phyloP scores from a whole-genome alignment of 2,888 invertebrate genomes.

The Magallana nippona region DNA sequence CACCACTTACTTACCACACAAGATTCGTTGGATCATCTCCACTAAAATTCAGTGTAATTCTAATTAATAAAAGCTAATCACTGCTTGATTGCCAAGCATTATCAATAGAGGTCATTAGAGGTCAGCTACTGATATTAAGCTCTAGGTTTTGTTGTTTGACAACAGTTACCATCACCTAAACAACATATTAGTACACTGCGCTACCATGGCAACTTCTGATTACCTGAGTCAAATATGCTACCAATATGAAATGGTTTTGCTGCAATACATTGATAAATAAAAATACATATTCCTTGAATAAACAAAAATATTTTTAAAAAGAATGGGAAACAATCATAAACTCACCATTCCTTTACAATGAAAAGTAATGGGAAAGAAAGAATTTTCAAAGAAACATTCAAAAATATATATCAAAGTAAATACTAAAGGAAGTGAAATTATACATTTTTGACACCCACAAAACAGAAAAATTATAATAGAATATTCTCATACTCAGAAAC shows the following conservation, averaged over 20 bases:
- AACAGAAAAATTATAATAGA: background rate
- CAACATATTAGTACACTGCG: background rate
- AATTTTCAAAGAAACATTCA: conserved; percentile 13
- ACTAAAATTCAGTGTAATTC: conserved; percentile 24
- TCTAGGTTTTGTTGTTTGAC: background rate
- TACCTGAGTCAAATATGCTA: conserved; percentile 35
- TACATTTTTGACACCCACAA: background rate
- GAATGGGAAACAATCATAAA: background rate
- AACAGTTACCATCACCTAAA: background rate
- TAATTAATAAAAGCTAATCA: background rate
- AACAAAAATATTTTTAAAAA: background rate
- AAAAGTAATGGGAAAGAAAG: conserved; percentile 7
- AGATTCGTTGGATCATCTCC: conserved; percentile 21
- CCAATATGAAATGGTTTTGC: conserved; percentile 16
- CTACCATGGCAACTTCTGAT: background rate
- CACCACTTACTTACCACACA: conserved; percentile 20
- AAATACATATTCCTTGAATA: background rate
- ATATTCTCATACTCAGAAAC: background rate
- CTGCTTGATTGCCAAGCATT: background rate
- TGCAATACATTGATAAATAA: conserved; percentile 5
- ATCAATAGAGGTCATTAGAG: background rate
- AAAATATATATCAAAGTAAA: background rate
- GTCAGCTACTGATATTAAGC: background rate
- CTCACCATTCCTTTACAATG: conserved; percentile 17
- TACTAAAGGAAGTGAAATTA: too few species aligned